Percentiles rank a stretch among this genome's conserved stretches.
Conservation (phyloP, 2,113 vertebrate genomes). For the Dascyllus trimaculatus region DNA sequence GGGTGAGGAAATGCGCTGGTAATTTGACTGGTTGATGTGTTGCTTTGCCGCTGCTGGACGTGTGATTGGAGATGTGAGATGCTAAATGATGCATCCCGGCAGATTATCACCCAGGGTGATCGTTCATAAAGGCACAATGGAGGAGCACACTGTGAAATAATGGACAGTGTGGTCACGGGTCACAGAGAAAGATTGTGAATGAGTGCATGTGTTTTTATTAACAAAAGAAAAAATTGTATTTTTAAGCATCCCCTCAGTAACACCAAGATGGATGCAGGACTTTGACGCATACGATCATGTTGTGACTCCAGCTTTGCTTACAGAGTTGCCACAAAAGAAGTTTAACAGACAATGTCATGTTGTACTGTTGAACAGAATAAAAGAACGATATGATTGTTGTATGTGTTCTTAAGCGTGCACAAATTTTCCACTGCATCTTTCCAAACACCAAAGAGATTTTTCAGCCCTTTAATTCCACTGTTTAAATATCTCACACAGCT, state of each 20-base stretch:
- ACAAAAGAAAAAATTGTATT: background rate
- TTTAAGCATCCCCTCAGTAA: background rate
- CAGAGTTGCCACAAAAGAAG: too few species aligned
- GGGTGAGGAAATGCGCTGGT: constrained; percentile 27
- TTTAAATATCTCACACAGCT: background rate
- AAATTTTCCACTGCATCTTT: background rate
- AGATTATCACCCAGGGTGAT: constrained; percentile 51
- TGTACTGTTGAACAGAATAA: too few species aligned
- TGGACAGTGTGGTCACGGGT: constrained; percentile 6
- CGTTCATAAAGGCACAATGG: constrained; percentile 22
- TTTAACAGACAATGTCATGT: too few species aligned
- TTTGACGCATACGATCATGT: background rate
- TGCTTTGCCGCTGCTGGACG: constrained; percentile 34
- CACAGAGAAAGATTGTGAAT: constrained; percentile 11
- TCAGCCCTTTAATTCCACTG: background rate
- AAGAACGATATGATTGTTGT: too few species aligned
- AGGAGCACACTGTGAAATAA: constrained; percentile 27
- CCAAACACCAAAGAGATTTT: background rate
- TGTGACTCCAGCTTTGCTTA: background rate
- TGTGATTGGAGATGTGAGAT: constrained; percentile 37
- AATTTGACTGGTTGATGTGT: constrained; percentile 36
- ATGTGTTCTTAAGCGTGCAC: background rate
- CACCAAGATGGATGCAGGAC: background rate
- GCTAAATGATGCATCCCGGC: constrained; percentile 56
- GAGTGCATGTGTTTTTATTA: background rate